These are phyloP conservation scores for Seriola dumerili DNA, from an alignment of 2,113 vertebrate genomes.

Conservation along the genomic window DNA sequence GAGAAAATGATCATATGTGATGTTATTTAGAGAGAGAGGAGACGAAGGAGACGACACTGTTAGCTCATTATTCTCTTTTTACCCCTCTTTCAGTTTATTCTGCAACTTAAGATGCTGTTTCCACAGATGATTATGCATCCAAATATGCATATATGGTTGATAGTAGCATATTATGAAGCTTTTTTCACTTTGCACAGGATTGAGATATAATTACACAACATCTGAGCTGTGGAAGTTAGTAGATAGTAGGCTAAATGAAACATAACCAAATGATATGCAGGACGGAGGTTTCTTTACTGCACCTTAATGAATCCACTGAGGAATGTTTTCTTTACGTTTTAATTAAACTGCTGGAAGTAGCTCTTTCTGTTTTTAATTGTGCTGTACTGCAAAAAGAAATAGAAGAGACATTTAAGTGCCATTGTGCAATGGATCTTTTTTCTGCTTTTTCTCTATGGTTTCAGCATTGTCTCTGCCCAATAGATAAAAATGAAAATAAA, in stretches of 20 bases:
- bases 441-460: too few species aligned
- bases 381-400: neutral
- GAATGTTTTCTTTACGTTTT: neutral
- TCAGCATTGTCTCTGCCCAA: too few species aligned
- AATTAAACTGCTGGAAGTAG: neutral
- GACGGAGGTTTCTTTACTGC: neutral
- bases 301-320: slow-evolving; percentile 10
- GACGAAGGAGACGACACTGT: neutral
- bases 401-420: too few species aligned
- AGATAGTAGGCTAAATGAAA: neutral
- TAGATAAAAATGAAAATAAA: too few species aligned
- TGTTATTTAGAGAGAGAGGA: neutral
- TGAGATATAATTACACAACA: slow-evolving; percentile 25
- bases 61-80: slow-evolving; percentile 12
- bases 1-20: neutral
- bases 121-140: neutral
- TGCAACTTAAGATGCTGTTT: neutral
- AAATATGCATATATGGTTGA: neutral
- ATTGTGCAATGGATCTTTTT: neutral
- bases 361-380: slow-evolving; percentile 6
- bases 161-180: neutral
- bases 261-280: neutral
- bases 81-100: neutral
- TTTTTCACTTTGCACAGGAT: neutral
- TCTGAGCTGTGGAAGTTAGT: slow-evolving; percentile 24